phyloP scores from a whole-genome alignment of 2,113 vertebrate genomes.

The Colossoma macropomum region DNA sequence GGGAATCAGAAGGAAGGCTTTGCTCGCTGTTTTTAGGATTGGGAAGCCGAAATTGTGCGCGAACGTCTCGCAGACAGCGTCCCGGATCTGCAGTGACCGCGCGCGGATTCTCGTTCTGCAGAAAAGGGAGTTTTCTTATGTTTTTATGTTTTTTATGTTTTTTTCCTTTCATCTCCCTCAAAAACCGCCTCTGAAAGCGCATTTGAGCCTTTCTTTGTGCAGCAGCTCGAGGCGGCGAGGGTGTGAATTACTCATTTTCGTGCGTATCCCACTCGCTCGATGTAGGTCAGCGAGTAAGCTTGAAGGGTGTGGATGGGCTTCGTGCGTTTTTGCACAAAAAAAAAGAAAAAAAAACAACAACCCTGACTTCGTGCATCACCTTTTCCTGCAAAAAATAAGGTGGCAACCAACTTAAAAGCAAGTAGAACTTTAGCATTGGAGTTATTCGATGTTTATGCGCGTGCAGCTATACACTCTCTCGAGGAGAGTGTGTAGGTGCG shows the following conservation, averaged over 20 bases:
- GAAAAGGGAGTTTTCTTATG: too few relatives aligned
- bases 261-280: constrained; percentile 4
- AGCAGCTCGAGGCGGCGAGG: constrained; percentile 18
- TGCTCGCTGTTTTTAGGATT: not conserved
- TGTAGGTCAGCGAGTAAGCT: constrained; percentile 67
- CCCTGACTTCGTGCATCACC: constrained; percentile 8
- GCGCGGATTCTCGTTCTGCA: not conserved
- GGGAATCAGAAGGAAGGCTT: not conserved
- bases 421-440: not conserved
- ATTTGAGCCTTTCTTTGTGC: not conserved
- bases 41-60: not conserved
- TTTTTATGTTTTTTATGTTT: too few relatives aligned
- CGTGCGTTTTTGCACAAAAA: constrained; percentile 29
- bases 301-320: constrained; percentile 59
- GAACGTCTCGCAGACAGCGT: not conserved
- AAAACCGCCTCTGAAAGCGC: too few relatives aligned
- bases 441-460: not conserved
- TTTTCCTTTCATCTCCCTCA: too few relatives aligned
- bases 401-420: not conserved
- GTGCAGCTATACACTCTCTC: too few relatives aligned
- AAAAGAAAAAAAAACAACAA: too few relatives aligned
- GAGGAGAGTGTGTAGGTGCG: too few relatives aligned
- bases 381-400: constrained; percentile 8
- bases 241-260: constrained; percentile 33
- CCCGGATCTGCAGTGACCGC: not conserved